Percentiles rank a stretch among this genome's conserved stretches.
Conservation (phyloP, 2,797 vertebrate genomes). For the Danio tinwini region DNA sequence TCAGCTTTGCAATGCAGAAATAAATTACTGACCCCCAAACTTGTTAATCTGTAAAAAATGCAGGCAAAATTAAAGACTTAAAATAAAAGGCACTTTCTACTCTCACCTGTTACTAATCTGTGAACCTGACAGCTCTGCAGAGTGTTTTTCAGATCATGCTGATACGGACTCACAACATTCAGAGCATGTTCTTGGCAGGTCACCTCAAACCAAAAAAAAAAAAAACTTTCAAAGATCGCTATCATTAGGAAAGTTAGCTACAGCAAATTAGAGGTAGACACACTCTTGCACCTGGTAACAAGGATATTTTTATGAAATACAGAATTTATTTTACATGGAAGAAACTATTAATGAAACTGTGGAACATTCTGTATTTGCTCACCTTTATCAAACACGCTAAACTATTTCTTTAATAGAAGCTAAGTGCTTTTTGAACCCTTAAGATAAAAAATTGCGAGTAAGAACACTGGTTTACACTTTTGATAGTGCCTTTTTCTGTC, state of each 20-base stretch:
- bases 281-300: not conserved
- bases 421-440: not conserved
- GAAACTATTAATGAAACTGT: not conserved
- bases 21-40: not conserved
- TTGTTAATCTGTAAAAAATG: not conserved
- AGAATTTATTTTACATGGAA: not conserved
- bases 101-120: not conserved
- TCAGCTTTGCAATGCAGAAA: not conserved
- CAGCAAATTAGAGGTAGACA: not conserved
- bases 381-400: too few relatives aligned
- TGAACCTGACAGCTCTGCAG: not conserved
- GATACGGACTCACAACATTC: not conserved
- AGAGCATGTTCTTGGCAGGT: not conserved
- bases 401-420: not conserved
- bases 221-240: not conserved
- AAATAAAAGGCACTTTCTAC: not conserved
- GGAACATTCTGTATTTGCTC: not conserved
- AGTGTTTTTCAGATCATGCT: conserved; percentile 2
- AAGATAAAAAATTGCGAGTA: too few relatives aligned
- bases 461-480: too few relatives aligned
- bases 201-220: not conserved
- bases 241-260: not conserved
- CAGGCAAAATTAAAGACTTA: not conserved
- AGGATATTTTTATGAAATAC: not conserved
- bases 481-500: too few relatives aligned